These are phyloP conservation scores for Limenitis arthemis DNA, from an alignment of 2,888 invertebrate species.

Conservation along the genomic window DNA sequence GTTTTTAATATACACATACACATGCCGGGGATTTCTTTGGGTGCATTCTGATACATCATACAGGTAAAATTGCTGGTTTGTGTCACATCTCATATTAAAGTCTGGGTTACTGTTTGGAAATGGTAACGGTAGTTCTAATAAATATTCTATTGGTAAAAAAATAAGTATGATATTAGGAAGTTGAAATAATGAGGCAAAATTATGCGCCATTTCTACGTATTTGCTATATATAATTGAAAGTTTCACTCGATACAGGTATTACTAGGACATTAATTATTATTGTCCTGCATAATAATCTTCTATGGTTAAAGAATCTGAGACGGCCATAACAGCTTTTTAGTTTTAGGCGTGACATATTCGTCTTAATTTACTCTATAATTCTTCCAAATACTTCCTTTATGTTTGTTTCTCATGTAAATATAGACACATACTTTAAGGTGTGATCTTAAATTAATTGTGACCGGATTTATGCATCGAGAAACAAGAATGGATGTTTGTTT, in stretches of 20 bases:
- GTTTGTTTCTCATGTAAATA: conserved; percentile 6
- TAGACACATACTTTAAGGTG: conserved; percentile 1
- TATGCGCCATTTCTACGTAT: conserved; percentile 40
- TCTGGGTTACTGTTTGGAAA: too few relatives aligned
- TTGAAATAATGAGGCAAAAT: conserved; percentile 48
- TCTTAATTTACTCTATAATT: conserved; percentile 3
- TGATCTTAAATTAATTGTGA: neutral
- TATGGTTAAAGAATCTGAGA: conserved; percentile 1
- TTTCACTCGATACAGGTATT: conserved; percentile 8
- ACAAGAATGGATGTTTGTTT: neutral
- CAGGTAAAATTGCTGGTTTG: too few relatives aligned
- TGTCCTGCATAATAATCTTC: neutral
- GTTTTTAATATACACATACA: too few relatives aligned
- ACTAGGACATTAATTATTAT: conserved; percentile 35
- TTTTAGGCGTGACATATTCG: conserved; percentile 4
- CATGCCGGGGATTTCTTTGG: too few relatives aligned
- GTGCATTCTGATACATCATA: too few relatives aligned
- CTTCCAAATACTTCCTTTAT: conserved; percentile 16
- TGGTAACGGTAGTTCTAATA: conserved; percentile 18
- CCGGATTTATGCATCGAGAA: neutral
- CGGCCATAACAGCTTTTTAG: conserved; percentile 1
- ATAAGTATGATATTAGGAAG: conserved; percentile 44
- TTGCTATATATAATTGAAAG: conserved; percentile 19
- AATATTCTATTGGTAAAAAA: conserved; percentile 35
- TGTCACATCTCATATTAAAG: too few relatives aligned